Evolutionary conservation across 1,140 invertebrate genomes (phyloP), one percentile per base, ranked within the genome.

Genomic region (Pantala flavescens): DNA sequence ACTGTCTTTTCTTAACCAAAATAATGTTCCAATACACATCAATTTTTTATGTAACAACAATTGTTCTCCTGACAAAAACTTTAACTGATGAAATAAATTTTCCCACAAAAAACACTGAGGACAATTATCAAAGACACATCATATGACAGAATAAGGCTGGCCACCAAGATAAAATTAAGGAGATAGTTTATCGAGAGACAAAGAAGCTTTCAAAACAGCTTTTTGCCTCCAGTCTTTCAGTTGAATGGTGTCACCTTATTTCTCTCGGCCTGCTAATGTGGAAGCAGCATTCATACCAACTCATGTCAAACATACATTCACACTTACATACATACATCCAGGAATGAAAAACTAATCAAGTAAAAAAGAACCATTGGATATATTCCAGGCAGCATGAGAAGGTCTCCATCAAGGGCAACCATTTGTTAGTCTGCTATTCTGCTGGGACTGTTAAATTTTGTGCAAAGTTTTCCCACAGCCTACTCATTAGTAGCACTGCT

Each of bases 11-110:
- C 49, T 19, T 63, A 63, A 63, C 49, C 49, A 63, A 63, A 63
- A 63, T 63, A 63, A 63, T 63, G 49, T 63, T 19, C n/a, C n/a
- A 63, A 63, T 21, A 63, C n/a, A 63, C n/a, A 63, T 63, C 49
- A 63, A 63, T 19, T 63, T 63, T 63, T 21, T 63, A 63, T 63
- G n/a, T 63, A 63, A 63, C 49, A 63, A 63, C 28, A 36, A 63
- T 12, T 19, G 14, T 63, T 63, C 14, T 63, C 49, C 14, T 3
- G 49, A 63, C 49, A 63, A 63, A 63, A 63, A 63, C 49, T 63
- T 36, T 36, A 21, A 63, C 49, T 63, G 49, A 19, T 14, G 14
- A 19, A 21, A 63, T 63, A 63, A 21, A 63, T 63, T 63, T 14
- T 63, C 28, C 28, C 28, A 36, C 49, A 63, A 63, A 63, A 63